These are phyloP conservation scores for Ctenodactylus gundi DNA, from an alignment of 2,113 vertebrate genomes.

Conservation along the genomic window DNA sequence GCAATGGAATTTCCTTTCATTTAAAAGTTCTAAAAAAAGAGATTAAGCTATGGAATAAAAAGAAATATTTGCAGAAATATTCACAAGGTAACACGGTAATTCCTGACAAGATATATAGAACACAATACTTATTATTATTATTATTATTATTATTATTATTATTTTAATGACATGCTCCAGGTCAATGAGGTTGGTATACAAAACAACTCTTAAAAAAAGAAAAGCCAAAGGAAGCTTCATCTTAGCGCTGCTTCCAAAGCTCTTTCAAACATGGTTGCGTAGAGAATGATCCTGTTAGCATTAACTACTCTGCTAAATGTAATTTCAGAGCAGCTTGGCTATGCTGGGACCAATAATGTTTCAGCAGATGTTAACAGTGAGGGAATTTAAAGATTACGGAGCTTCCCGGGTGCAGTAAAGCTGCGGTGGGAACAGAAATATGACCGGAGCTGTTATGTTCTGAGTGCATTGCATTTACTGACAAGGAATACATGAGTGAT, in stretches of 20 bases:
- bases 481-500: constrained; percentile 88
- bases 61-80: no score
- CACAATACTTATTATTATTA: no score
- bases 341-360: constrained; percentile 96
- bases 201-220: constrained; percentile 28
- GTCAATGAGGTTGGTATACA: constrained; percentile 7
- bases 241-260: constrained; percentile 62
- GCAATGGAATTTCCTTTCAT: constrained; percentile 32
- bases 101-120: background rate
- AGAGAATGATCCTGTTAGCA: constrained; percentile 86
- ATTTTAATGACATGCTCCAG: constrained; percentile 25
- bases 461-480: constrained; percentile 86
- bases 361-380: constrained; percentile 99
- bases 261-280: constrained; percentile 84
- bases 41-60: background rate
- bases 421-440: constrained; percentile 93
- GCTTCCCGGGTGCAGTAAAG: constrained; percentile 95
- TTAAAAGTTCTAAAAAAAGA: constrained; percentile 52
- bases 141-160: no score
- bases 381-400: constrained; percentile 96
- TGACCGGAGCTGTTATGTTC: constrained; percentile 92
- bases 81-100: background rate
- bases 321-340: constrained; percentile 90
- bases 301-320: constrained; percentile 89
- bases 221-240: constrained; percentile 53